Base-by-base conservation (phyloP, 2,888 invertebrate genomes). In the Tetragonula carbonaria region DNA sequence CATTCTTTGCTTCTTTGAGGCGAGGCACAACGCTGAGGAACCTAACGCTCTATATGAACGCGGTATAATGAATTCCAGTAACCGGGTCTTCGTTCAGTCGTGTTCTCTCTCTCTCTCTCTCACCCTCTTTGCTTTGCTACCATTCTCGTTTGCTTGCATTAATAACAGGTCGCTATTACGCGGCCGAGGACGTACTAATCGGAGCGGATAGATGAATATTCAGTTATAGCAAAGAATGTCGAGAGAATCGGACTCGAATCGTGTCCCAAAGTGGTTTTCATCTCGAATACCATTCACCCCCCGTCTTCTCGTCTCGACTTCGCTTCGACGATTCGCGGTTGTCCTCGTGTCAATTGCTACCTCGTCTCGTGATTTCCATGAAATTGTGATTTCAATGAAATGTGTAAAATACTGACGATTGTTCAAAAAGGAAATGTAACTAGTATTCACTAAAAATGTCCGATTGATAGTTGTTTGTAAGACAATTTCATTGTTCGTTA, bases 1-100 rank as follows among this genome's bases (percentile, higher is more conserved):
- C 74, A 74, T 73, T 78, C 45, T 71, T 73, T 70, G 77, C n/a
- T 62, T 80, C 66, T 75, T 67, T 53, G 76, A 87, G 83, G 33
- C 38, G 71, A 45, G 73, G 13, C 38, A 73, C 80, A 55, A 62
- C 80, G 73, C 72, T 65, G 82, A 70, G 79, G 74, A 71, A 78
- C 79, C 73, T 71, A 62, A 82, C 75, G 78, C 74, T 82, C 75
- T 79, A 68, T 75, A 66, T 51, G 51, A 5, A 45, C 57, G 28
- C 55, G n/a, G 23, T 55, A 28, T 85, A 85, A 87, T 78, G 77
- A 87, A 82, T 87, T 84, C 71, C 78, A 53, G 65, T 74, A 53
- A 67, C 59, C 55, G 16, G 65, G 51, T 81, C 81, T 68, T 76
- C 74, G 59, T 33, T n/a, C 57, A 50, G 18, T 33, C 55, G n/a